Percentiles rank a stretch among this genome's conserved stretches.
Conservation (phyloP, 2,113 vertebrate genomes). For the Mystacornis crossleyi region DNA sequence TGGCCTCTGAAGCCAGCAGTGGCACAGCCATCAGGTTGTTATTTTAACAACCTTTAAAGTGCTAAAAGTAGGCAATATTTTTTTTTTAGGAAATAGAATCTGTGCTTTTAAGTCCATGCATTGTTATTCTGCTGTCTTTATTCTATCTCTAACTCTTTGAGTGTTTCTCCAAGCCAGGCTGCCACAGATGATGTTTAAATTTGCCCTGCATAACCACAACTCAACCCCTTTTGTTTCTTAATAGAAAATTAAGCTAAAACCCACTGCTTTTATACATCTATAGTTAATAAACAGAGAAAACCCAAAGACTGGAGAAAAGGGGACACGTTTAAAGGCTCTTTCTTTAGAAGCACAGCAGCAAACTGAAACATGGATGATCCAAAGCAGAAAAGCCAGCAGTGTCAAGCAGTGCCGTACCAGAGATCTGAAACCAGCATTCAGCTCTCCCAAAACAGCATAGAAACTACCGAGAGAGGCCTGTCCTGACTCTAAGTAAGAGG, state of each 20-base stretch:
- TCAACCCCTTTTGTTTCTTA: neutral
- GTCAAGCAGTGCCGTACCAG: neutral
- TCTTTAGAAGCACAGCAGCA: neutral
- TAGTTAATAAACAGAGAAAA: neutral
- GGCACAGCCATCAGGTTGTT: fast-evolving
- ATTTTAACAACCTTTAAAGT: neutral
- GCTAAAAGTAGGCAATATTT: neutral
- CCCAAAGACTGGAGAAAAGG: neutral
- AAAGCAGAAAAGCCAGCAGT: neutral
- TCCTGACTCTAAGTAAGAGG: neutral
- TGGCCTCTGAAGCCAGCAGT: fast-evolving
- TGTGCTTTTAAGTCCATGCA: neutral
- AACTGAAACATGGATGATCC: neutral
- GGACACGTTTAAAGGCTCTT: neutral
- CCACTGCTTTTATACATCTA: neutral
- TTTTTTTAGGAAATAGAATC: neutral
- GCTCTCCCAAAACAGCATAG: neutral
- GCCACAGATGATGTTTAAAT: neutral
- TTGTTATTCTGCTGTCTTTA: neutral
- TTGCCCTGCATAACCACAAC: neutral
- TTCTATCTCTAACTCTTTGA: neutral
- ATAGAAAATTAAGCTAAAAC: neutral
- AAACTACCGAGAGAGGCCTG: neutral
- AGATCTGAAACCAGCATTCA: neutral
- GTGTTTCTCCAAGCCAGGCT: neutral